These are phyloP conservation scores for Sylvicola cinctus DNA, from an alignment of 2,888 invertebrate genomes.

Conservation along the genomic window DNA sequence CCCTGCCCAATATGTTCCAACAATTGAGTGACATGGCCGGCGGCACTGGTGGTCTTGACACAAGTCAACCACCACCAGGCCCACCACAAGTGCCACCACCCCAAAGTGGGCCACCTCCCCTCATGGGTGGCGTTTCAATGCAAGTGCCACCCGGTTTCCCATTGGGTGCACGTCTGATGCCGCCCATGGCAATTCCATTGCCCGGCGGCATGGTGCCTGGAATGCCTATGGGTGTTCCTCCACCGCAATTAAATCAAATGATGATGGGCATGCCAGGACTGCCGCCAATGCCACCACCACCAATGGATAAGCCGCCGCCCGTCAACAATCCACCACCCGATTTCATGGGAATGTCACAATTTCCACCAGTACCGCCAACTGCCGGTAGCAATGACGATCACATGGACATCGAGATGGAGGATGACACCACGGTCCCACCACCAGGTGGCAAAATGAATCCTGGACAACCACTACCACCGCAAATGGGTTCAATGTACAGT, in stretches of 20 bases:
- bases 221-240: constrained; percentile 18
- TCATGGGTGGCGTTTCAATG: constrained; percentile 11
- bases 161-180: constrained; percentile 17
- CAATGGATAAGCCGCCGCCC: constrained; percentile 15
- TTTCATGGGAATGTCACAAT: neutral
- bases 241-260: constrained; percentile 17
- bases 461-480: constrained; percentile 18
- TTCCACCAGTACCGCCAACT: constrained; percentile 12
- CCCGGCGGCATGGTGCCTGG: constrained; percentile 13
- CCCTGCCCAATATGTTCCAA: neutral
- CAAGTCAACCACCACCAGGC: constrained; percentile 39
- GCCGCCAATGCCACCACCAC: constrained; percentile 18
- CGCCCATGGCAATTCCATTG: constrained; percentile 18
- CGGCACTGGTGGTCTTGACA: constrained; percentile 24
- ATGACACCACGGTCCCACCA: constrained; percentile 24
- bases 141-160: constrained; percentile 26
- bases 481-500: constrained; percentile 22
- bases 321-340: constrained; percentile 9
- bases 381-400: constrained; percentile 38
- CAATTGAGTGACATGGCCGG: constrained; percentile 13
- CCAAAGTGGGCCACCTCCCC: constrained; percentile 10
- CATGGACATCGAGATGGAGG: constrained; percentile 61
- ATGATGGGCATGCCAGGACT: constrained; percentile 26
- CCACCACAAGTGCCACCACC: constrained; percentile 13
- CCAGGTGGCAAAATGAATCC: constrained; percentile 14